A percentile compares a stretch with the other conserved stretches of the same genome.
These are phyloP conservation scores for Falco novaeseelandiae DNA, from an alignment of 2,797 vertebrate species.

Conservation along the genomic window DNA sequence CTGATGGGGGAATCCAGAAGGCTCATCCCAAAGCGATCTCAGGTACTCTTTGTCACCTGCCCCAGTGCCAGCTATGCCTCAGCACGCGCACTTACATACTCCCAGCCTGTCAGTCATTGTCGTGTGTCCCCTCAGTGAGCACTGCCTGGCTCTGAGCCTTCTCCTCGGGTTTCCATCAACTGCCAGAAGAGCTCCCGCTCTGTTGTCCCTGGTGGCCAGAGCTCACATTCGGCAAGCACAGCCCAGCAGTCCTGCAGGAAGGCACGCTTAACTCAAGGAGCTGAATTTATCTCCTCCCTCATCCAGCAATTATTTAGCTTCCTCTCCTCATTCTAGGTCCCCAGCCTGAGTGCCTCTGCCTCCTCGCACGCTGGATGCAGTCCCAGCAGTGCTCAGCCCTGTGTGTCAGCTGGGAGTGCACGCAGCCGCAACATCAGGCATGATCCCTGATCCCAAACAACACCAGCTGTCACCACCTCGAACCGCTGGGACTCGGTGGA, in stretches of 20 bases:
- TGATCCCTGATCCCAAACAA: slow-evolving; percentile 4
- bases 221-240: not conserved
- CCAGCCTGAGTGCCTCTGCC: not conserved
- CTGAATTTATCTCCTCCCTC: not conserved
- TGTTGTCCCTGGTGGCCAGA: not conserved
- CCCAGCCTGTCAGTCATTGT: not conserved
- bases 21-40: not conserved
- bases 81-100: not conserved
- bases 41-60: not conserved
- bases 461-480: slow-evolving; percentile 31
- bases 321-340: not conserved
- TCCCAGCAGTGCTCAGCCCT: not conserved
- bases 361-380: rapidly evolving
- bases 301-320: slow-evolving; percentile 24
- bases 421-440: not conserved
- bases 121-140: not conserved
- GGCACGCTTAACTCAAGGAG: not conserved
- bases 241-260: not conserved
- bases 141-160: not conserved
- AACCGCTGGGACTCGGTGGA: not conserved
- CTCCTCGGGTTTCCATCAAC: not conserved
- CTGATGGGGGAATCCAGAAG: not conserved
- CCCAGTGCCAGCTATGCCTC: not conserved
- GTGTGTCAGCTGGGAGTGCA: not conserved
- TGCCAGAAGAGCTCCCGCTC: not conserved